Conservation (phyloP, 2,888 invertebrate species). For the Lasioglossum calceatum region DNA sequence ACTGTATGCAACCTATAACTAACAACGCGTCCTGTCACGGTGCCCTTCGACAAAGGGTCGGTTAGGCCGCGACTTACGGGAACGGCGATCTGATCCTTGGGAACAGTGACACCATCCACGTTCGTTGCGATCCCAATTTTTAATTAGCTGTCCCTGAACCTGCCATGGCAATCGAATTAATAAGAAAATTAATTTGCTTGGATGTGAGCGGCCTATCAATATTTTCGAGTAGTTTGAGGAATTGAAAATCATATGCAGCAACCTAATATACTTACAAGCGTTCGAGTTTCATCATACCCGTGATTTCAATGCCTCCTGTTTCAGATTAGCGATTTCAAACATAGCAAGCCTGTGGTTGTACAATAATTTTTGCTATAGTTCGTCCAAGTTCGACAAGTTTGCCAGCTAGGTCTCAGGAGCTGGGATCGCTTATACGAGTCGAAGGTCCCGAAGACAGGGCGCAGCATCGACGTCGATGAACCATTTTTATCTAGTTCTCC, state of each 20-base stretch:
- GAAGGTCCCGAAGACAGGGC: background rate
- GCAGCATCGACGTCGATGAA: background rate
- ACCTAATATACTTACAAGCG: background rate
- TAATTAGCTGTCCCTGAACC: background rate
- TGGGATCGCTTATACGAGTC: background rate
- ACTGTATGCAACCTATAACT: slow-evolving; percentile 35
- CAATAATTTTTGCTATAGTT: background rate
- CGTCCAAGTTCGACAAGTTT: background rate
- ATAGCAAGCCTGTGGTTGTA: background rate
- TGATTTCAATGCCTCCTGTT: background rate
- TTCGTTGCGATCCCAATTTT: background rate
- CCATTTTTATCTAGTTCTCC: slow-evolving; percentile 9
- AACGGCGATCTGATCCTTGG: background rate
- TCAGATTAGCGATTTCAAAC: background rate
- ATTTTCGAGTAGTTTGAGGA: too few relatives aligned
- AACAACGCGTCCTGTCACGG: slow-evolving; percentile 25
- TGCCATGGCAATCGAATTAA: background rate
- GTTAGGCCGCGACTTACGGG: slow-evolving; percentile 1
- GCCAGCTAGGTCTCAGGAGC: background rate
- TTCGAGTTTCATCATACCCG: background rate
- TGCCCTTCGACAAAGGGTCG: slow-evolving; percentile 1
- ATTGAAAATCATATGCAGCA: too few relatives aligned
- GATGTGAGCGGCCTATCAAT: background rate
- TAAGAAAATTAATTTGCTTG: background rate
- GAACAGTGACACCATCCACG: background rate